phyloP scores from a whole-genome alignment of 2,113 vertebrate genomes.

The Tupaia chinensis region DNA sequence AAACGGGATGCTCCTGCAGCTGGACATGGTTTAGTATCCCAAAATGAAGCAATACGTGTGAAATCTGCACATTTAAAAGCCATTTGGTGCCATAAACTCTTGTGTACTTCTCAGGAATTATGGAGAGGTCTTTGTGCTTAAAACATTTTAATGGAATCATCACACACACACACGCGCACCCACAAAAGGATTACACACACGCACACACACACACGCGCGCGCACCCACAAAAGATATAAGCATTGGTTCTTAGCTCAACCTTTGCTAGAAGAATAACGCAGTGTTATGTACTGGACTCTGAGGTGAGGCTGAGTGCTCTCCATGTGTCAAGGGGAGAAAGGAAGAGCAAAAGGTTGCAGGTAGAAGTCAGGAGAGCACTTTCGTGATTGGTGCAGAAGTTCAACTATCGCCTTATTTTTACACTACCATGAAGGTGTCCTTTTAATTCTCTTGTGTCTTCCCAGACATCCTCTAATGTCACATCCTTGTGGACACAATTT shows the following conservation, averaged over 20 bases:
- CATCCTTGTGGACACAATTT: background rate
- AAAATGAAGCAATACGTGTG: background rate
- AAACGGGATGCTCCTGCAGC: background rate
- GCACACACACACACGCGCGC: too few species aligned
- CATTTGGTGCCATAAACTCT: background rate
- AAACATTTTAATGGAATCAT: background rate
- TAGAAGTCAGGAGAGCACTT: background rate
- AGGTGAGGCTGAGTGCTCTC: background rate
- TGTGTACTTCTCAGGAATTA: background rate
- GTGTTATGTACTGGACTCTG: background rate
- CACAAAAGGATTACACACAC: too few species aligned
- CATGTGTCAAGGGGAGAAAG: accelerated
- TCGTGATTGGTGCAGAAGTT: background rate
- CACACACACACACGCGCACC: too few species aligned
- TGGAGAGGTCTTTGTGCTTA: background rate
- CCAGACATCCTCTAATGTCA: background rate
- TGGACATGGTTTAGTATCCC: background rate
- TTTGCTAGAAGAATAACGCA: background rate
- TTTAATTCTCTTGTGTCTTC: background rate
- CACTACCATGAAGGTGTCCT: accelerated
- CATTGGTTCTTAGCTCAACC: background rate
- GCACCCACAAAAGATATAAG: background rate
- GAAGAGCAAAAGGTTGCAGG: background rate
- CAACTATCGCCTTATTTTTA: background rate
- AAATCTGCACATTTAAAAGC: background rate